phyloP scores from a whole-genome alignment of 2,113 vertebrate species.

The Proteles cristata region DNA sequence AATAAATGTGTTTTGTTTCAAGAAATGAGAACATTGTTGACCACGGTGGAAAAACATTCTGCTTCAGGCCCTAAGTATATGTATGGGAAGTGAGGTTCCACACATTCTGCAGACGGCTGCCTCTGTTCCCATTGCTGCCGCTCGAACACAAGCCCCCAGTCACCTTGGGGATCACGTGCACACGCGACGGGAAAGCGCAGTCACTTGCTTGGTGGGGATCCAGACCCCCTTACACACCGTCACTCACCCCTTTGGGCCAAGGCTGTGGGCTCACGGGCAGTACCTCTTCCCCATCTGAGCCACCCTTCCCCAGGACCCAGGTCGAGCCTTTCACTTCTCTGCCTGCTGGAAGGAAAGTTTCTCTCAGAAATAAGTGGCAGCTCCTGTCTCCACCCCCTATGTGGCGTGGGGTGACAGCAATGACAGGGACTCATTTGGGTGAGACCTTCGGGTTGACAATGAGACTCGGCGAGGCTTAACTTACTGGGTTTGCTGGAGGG shows the following conservation, averaged over 20 bases:
- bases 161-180: background rate
- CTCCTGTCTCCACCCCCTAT: background rate
- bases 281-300: background rate
- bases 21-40: constrained; percentile 56
- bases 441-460: background rate
- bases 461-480: background rate
- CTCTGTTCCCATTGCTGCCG: background rate
- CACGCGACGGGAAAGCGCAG: background rate
- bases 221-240: background rate
- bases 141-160: background rate
- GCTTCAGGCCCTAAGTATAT: constrained; percentile 19
- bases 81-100: background rate
- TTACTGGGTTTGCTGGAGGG: background rate
- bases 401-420: background rate
- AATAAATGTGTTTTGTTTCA: constrained; percentile 2
- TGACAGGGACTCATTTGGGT: background rate
- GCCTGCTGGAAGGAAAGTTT: constrained; percentile 40
- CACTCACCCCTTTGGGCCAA: background rate
- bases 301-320: background rate
- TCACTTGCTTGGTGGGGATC: background rate
- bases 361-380: constrained; percentile 17
- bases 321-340: constrained; percentile 33
- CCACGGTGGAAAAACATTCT: constrained; percentile 50
- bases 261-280: background rate
- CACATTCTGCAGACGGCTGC: background rate